phyloP scores from a whole-genome alignment of 1,140 invertebrate genomes.

The Bombus cullumanus region DNA sequence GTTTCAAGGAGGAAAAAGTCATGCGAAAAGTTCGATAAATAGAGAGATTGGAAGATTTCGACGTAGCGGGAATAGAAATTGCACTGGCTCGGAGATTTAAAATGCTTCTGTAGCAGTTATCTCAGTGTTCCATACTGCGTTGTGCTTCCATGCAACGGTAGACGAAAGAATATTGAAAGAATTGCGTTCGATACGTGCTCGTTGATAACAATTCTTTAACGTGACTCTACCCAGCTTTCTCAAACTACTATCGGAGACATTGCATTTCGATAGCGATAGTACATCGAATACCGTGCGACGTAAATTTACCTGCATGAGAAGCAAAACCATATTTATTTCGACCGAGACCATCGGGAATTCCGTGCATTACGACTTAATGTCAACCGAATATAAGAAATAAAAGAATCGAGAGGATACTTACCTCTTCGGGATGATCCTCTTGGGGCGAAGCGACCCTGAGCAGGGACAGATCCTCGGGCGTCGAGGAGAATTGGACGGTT shows the following conservation, averaged over 20 bases:
- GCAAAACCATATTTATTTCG: too few relatives aligned
- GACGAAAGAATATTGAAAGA: not conserved
- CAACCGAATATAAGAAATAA: too few relatives aligned
- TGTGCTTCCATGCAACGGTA: not conserved
- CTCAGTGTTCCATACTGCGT: not conserved
- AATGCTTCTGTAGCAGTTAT: constrained; percentile 5
- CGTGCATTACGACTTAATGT: too few relatives aligned
- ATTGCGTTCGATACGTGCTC: not conserved
- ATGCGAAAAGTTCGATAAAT: constrained; percentile 5
- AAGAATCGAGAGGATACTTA: constrained; percentile 23
- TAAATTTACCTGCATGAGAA: too few relatives aligned
- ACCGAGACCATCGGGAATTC: too few relatives aligned
- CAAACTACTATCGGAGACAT: not conserved
- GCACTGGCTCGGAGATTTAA: constrained; percentile 18
- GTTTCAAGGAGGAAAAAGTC: not conserved
- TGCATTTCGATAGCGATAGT: too few relatives aligned
- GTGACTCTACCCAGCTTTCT: not conserved
- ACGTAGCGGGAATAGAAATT: not conserved
- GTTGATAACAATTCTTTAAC: not conserved
- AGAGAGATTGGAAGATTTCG: constrained; percentile 12
- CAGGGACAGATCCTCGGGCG: constrained; percentile 79
- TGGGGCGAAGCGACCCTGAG: constrained; percentile 73
- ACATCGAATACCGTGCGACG: too few relatives aligned
- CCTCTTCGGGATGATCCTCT: constrained; percentile 80
- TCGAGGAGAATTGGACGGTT: constrained; percentile 81